phyloP scores from a whole-genome alignment of 1,140 invertebrate species.

The Manduca sexta region DNA sequence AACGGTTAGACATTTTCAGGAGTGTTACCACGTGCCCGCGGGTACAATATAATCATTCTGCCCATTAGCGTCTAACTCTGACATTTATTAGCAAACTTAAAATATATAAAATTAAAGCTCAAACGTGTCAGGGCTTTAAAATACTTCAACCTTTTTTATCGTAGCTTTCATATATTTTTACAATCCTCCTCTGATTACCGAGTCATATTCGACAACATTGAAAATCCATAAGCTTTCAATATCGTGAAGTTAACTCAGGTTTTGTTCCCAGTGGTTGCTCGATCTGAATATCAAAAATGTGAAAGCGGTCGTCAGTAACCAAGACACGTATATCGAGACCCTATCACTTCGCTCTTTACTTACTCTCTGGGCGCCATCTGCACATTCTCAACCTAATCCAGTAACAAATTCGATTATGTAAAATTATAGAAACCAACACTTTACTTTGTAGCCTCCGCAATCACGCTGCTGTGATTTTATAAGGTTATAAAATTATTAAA shows the following conservation, averaged over 20 bases:
- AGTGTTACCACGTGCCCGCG: background rate
- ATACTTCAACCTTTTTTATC: too few species aligned
- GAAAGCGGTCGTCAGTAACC: slow-evolving; percentile 65
- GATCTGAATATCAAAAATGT: slow-evolving; percentile 73
- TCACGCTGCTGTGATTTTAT: slow-evolving; percentile 11
- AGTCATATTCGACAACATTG: slow-evolving; percentile 57
- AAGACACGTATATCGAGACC: slow-evolving; percentile 67
- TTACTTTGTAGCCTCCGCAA: slow-evolving; percentile 9
- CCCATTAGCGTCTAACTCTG: too few species aligned
- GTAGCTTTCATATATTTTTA: too few species aligned
- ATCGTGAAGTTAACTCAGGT: slow-evolving; percentile 64
- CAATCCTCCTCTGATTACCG: slow-evolving; percentile 34
- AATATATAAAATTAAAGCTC: too few species aligned
- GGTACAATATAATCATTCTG: background rate
- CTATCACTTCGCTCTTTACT: slow-evolving; percentile 71
- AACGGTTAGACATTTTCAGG: slow-evolving; percentile 41
- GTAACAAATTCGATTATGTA: slow-evolving; percentile 66
- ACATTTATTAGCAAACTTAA: too few species aligned
- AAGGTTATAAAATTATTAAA: slow-evolving; percentile 2
- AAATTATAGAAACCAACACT: slow-evolving; percentile 32
- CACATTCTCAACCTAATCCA: slow-evolving; percentile 61
- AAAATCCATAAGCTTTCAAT: slow-evolving; percentile 73
- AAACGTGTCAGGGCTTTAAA: too few species aligned
- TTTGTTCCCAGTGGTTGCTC: slow-evolving; percentile 62
- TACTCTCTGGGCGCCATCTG: slow-evolving; percentile 65